phyloP scores from a whole-genome alignment of 2,888 invertebrate genomes.

The Incurvaria masculella region DNA sequence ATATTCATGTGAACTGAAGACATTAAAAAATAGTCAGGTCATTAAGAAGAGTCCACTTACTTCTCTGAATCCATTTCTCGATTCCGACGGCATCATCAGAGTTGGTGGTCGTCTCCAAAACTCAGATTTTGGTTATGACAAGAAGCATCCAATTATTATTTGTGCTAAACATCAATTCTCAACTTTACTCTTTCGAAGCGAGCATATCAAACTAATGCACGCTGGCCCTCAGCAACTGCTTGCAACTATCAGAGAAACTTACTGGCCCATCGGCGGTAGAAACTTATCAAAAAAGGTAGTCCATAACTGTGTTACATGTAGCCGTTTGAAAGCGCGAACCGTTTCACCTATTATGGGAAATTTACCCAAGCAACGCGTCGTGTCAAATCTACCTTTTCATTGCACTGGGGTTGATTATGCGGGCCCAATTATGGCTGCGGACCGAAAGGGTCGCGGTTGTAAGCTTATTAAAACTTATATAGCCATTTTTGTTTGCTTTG shows the following conservation, averaged over 20 bases:
- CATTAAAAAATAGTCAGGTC: constrained; percentile 2
- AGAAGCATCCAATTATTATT: constrained; percentile 8
- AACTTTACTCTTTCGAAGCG: constrained; percentile 12
- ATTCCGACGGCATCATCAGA: background rate
- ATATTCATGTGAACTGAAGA: background rate
- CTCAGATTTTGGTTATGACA: no score
- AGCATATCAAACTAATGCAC: constrained; percentile 14
- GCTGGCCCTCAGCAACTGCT: constrained; percentile 18
- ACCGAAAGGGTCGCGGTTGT: constrained; percentile 12
- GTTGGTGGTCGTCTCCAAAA: no score
- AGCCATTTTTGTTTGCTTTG: constrained; percentile 16
- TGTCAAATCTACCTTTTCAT: constrained; percentile 5
- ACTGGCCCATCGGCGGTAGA: constrained; percentile 17
- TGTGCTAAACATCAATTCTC: constrained; percentile 13
- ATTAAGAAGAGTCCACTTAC: background rate
- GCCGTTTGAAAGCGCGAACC: constrained; percentile 13
- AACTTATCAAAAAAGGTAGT: constrained; percentile 12
- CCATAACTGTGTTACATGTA: constrained; percentile 12
- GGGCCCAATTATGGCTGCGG: constrained; percentile 4
- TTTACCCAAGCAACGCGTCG: constrained; percentile 14
- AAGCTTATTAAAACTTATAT: constrained; percentile 16
- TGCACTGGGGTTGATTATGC: constrained; percentile 8
- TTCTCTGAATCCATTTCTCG: background rate
- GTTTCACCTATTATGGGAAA: constrained; percentile 19
- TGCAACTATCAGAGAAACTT: constrained; percentile 11